phyloP scores from a whole-genome alignment of 2,797 vertebrate genomes.

The Leptodactylus fallax region DNA sequence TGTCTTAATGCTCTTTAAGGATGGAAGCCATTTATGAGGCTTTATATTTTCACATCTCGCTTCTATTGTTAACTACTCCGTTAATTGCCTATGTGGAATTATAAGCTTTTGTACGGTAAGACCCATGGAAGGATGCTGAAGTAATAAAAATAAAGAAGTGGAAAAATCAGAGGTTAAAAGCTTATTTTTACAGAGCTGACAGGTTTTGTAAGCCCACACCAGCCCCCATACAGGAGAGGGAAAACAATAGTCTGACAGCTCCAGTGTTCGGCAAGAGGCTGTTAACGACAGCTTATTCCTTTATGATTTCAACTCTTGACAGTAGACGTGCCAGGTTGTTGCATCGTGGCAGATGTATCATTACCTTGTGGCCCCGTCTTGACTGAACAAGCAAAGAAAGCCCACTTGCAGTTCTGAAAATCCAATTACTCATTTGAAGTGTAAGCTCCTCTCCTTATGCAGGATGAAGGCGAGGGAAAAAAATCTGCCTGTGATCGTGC shows the following conservation, averaged over 20 bases:
- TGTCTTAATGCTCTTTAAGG: constrained; percentile 46
- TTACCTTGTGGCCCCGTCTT: constrained; percentile 96
- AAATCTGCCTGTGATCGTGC: constrained; percentile 64
- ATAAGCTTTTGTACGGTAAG: constrained; percentile 42
- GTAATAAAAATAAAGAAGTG: constrained; percentile 43
- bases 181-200: constrained; percentile 82
- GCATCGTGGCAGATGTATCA: constrained; percentile 94
- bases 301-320: constrained; percentile 96
- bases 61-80: constrained; percentile 37
- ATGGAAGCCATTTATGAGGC: constrained; percentile 42
- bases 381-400: constrained; percentile 76
- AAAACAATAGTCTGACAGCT: constrained; percentile 87
- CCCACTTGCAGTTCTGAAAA: constrained; percentile 70
- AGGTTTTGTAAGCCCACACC: constrained; percentile 79
- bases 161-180: constrained; percentile 78
- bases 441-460: constrained; percentile 65
- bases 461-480: constrained; percentile 45
- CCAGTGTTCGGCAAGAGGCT: constrained; percentile 87
- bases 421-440: constrained; percentile 75
- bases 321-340: constrained; percentile 94
- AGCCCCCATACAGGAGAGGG: constrained; percentile 74
- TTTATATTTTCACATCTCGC: constrained; percentile 30
- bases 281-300: constrained; percentile 97
- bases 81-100: constrained; percentile 65
- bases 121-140: constrained; percentile 62